These are phyloP conservation scores for Allacma fusca DNA, from an alignment of 2,888 invertebrate genomes.

Conservation along the genomic window DNA sequence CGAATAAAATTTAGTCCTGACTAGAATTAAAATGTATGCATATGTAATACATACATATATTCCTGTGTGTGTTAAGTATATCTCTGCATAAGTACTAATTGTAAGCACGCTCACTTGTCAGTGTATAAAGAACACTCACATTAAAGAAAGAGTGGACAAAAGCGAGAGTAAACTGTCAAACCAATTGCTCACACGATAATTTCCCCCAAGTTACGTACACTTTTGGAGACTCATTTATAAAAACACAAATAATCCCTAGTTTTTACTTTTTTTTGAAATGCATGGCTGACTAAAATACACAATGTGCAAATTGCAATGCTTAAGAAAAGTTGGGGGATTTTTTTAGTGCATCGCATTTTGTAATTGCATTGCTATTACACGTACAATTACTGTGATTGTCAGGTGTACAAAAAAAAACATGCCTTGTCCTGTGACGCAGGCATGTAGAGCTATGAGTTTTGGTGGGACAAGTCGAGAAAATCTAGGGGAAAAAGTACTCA, in stretches of 20 bases:
- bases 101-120: no score
- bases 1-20: no score
- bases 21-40: no score
- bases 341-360: slow-evolving; percentile 27
- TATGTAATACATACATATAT: no score
- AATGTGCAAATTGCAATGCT: slow-evolving; percentile 31
- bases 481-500: background rate
- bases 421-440: no score
- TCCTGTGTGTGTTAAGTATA: no score
- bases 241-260: slow-evolving; percentile 18
- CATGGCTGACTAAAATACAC: slow-evolving; percentile 37
- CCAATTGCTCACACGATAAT: slow-evolving; percentile 19
- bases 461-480: background rate
- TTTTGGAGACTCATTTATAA: background rate
- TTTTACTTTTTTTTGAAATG: slow-evolving; percentile 29
- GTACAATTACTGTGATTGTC: slow-evolving; percentile 28
- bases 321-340: slow-evolving; percentile 7
- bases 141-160: slow-evolving; percentile 24
- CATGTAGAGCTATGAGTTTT: background rate
- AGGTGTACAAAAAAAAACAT: background rate
- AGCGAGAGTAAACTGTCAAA: slow-evolving; percentile 29
- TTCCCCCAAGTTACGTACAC: background rate
- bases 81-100: no score
- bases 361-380: slow-evolving; percentile 32
- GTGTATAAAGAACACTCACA: no score